phyloP scores from a whole-genome alignment of 1,140 invertebrate genomes.

The Triops cancriformis region DNA sequence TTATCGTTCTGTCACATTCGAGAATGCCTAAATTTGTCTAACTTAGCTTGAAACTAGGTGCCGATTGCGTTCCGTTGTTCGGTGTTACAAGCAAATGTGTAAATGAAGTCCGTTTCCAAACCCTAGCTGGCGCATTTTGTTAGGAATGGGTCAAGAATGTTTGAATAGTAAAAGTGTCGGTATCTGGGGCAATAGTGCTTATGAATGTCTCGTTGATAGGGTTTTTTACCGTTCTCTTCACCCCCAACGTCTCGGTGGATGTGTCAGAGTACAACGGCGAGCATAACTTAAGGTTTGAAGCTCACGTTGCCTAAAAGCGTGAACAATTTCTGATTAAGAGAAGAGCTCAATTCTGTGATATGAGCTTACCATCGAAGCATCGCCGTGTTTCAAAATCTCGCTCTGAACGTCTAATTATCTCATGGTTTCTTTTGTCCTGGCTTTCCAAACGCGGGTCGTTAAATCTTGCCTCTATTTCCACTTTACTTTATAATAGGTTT shows the following conservation, averaged over 20 bases:
- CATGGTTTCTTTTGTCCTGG: slow-evolving; percentile 66
- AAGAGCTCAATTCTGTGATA: slow-evolving; percentile 28
- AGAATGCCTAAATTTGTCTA: neutral
- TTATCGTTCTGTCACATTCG: neutral
- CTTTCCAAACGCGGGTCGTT: slow-evolving; percentile 29
- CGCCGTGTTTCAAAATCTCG: neutral
- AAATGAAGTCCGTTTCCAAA: neutral
- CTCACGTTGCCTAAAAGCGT: neutral
- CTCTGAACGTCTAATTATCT: slow-evolving; percentile 43
- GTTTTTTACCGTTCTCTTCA: no score
- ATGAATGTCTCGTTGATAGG: neutral
- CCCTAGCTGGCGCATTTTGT: neutral
- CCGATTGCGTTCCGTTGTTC: neutral
- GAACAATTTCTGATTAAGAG: neutral
- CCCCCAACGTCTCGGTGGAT: slow-evolving; percentile 13
- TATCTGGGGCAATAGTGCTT: neutral
- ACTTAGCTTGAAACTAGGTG: neutral
- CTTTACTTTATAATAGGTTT: neutral
- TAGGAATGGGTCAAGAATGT: neutral
- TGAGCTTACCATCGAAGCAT: neutral
- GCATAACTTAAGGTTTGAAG: slow-evolving; percentile 7
- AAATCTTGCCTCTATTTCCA: neutral
- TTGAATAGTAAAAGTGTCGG: neutral
- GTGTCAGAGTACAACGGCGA: slow-evolving; percentile 19
- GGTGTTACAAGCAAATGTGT: neutral